These are phyloP conservation scores for Pyrocoelia pectoralis DNA, from an alignment of 2,888 invertebrate species.

Conservation along the genomic window DNA sequence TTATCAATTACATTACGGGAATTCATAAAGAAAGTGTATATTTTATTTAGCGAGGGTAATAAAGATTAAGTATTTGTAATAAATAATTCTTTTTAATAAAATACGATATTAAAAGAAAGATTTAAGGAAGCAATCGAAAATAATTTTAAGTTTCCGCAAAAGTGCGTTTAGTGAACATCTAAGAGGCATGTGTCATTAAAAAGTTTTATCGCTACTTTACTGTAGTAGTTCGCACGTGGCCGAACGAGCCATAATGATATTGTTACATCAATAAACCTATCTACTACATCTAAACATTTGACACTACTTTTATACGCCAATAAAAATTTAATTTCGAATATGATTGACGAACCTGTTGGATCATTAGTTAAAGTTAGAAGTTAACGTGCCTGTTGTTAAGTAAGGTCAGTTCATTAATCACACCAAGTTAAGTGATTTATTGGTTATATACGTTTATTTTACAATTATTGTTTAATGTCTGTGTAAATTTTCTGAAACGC, in stretches of 20 bases:
- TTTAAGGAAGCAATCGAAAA: not conserved
- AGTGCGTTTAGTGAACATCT: conserved; percentile 24
- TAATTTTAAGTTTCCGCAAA: conserved; percentile 18
- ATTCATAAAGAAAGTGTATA: not conserved
- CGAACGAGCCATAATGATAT: conserved; percentile 59
- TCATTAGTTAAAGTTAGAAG: conserved; percentile 48
- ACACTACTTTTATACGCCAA: conserved; percentile 59
- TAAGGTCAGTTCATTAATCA: conserved; percentile 35
- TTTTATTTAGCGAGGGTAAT: not conserved
- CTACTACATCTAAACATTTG: conserved; percentile 58
- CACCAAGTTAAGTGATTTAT: conserved; percentile 23
- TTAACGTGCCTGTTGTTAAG: conserved; percentile 34
- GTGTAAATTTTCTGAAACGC: conserved; percentile 8
- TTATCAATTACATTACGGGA: not conserved
- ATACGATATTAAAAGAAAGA: not conserved
- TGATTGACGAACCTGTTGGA: conserved; percentile 59
- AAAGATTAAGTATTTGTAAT: conserved; percentile 1
- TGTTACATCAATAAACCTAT: conserved; percentile 61
- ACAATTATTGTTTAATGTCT: conserved; percentile 17
- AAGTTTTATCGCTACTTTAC: conserved; percentile 60
- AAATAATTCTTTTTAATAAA: not conserved
- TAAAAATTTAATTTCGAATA: conserved; percentile 61
- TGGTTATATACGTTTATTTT: conserved; percentile 23
- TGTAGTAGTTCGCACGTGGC: conserved; percentile 59
- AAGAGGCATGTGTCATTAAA: conserved; percentile 54